These are phyloP conservation scores for Trichomycterus rosablanca DNA, from an alignment of 2,113 vertebrate species.

Conservation along the genomic window DNA sequence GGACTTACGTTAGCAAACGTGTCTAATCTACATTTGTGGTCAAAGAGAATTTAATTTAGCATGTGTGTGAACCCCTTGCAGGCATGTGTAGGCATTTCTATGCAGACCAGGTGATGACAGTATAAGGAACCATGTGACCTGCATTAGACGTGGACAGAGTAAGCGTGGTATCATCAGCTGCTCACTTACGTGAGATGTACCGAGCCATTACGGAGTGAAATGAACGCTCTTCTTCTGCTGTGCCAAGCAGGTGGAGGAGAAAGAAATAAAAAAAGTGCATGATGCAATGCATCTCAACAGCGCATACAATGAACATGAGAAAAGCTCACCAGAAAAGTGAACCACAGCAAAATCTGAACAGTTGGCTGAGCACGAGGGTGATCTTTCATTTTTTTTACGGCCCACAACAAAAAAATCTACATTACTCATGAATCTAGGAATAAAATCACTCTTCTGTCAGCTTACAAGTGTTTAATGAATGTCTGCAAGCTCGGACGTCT, in stretches of 20 bases:
- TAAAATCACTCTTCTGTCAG: slow-evolving; percentile 49
- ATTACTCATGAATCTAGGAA: slow-evolving; percentile 59
- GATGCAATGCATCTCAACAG: slow-evolving; percentile 76
- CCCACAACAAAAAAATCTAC: slow-evolving; percentile 60
- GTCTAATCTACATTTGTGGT: too few relatives aligned
- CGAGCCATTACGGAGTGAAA: slow-evolving; percentile 99
- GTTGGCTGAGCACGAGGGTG: slow-evolving; percentile 60
- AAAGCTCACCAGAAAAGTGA: too few relatives aligned
- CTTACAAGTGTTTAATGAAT: slow-evolving; percentile 58
- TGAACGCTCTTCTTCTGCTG: slow-evolving; percentile 99
- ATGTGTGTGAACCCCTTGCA: not conserved
- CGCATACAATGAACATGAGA: slow-evolving; percentile 77
- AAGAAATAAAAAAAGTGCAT: slow-evolving; percentile 73
- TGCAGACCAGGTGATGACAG: too few relatives aligned
- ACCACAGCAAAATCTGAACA: slow-evolving; percentile 52
- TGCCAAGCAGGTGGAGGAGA: slow-evolving; percentile 98
- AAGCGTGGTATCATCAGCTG: slow-evolving; percentile 93
- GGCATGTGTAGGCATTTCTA: too few relatives aligned
- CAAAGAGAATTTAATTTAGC: not conserved
- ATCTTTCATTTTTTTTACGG: slow-evolving; percentile 25
- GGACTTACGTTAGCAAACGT: too few relatives aligned
- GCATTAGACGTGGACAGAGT: slow-evolving; percentile 75
- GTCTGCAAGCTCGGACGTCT: slow-evolving; percentile 57
- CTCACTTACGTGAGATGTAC: slow-evolving; percentile 99
- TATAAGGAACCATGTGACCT: slow-evolving; percentile 67